Evolutionary conservation across 2,888 invertebrate species (phyloP).

Genomic region (Diloba caeruleocephala): DNA sequence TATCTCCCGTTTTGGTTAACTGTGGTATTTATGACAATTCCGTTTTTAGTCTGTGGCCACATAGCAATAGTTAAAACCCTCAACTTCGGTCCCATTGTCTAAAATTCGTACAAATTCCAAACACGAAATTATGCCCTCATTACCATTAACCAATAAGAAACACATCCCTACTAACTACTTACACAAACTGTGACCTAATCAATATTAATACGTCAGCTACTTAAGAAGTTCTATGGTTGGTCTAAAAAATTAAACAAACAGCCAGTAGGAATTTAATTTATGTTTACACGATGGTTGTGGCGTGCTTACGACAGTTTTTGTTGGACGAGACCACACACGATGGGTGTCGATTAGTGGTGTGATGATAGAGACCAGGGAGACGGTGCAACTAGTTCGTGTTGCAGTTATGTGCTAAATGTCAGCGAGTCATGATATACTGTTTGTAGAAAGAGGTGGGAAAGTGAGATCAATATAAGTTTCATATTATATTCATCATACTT

Average conservation of each 20-base stretch:
- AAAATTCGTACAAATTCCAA: conserved; percentile 30
- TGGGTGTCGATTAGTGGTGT: conserved; percentile 62
- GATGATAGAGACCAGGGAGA: conserved; percentile 18
- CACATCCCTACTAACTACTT: conserved; percentile 53
- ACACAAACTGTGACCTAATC: conserved; percentile 61
- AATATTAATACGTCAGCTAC: conserved; percentile 68
- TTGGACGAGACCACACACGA: conserved; percentile 70
- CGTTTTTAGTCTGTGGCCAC: not conserved
- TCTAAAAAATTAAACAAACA: conserved; percentile 69
- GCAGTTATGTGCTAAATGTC: conserved; percentile 17
- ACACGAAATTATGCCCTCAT: conserved; percentile 42
- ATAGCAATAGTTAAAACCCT: not conserved
- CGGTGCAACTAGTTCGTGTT: conserved; percentile 13
- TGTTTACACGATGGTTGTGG: conserved; percentile 68
- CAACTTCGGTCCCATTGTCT: conserved; percentile 4
- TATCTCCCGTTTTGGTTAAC: no score
- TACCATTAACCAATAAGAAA: conserved; percentile 49
- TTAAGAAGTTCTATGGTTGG: conserved; percentile 69
- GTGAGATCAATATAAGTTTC: no score
- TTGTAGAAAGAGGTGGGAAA: no score
- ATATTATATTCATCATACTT: no score
- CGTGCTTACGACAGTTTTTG: conserved; percentile 64
- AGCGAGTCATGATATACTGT: no score
- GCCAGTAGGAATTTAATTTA: conserved; percentile 72
- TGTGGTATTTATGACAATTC: not conserved